A percentile compares a stretch with the other conserved stretches of the same genome.
Evolutionary conservation across 2,797 vertebrate species (phyloP).

Genomic region (Gallinago stenura): DNA sequence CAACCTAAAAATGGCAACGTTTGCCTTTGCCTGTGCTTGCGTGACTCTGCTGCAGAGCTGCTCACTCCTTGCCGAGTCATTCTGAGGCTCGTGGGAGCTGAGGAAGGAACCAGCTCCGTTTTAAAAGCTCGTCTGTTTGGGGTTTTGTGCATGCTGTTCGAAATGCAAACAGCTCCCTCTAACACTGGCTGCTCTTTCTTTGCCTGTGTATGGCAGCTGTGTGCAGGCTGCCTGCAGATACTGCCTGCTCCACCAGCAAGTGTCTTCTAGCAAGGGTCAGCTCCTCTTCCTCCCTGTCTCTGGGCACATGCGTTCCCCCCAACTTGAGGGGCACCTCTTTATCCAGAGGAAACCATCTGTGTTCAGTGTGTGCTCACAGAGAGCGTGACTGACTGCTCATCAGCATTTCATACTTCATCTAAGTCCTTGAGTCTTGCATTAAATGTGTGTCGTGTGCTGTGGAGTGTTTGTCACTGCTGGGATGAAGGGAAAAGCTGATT

Average conservation of each 20-base stretch:
- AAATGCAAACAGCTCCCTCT: slow-evolving; percentile 34
- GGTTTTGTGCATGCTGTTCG: slow-evolving; percentile 55
- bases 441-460: slow-evolving; percentile 44
- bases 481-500: slow-evolving; percentile 54
- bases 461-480: slow-evolving; percentile 34
- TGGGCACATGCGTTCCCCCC: background rate
- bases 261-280: background rate
- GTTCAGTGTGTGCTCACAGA: background rate
- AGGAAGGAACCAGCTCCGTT: slow-evolving; percentile 22
- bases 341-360: background rate
- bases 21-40: background rate
- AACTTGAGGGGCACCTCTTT: background rate
- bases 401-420: slow-evolving; percentile 56
- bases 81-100: background rate
- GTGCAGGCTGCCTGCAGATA: slow-evolving; percentile 18
- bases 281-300: background rate
- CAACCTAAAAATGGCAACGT: background rate
- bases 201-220: slow-evolving; percentile 52
- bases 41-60: slow-evolving; percentile 46
- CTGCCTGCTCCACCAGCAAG: background rate
- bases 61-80: slow-evolving; percentile 14
- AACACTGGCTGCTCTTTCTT: slow-evolving; percentile 14
- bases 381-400: background rate
- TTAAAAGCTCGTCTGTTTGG: slow-evolving; percentile 40
- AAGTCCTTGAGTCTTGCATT: slow-evolving; percentile 37